These are phyloP conservation scores for Rattus norvegicus DNA, from an alignment of 2,113 vertebrate species.

Conservation along the genomic window DNA sequence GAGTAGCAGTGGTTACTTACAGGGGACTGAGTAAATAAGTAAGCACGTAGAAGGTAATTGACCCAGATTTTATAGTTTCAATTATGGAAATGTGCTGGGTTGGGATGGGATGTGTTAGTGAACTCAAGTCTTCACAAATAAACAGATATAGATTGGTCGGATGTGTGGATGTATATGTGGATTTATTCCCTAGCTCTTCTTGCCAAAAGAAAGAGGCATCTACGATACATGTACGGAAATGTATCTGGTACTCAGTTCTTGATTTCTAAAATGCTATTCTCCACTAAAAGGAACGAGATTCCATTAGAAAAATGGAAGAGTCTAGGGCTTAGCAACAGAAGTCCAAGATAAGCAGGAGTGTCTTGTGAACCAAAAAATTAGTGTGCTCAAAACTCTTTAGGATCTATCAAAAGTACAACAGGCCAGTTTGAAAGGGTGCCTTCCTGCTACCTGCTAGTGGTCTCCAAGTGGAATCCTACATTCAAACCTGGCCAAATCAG, in stretches of 20 bases:
- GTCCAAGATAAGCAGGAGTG: not conserved
- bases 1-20: not conserved
- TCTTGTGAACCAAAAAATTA: not conserved
- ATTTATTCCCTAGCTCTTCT: conserved; percentile 30
- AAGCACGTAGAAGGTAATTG: not conserved
- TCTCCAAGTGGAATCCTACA: not conserved
- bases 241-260: not conserved
- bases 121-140: conserved; percentile 15
- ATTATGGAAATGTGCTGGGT: not conserved
- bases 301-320: not conserved
- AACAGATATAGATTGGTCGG: not conserved
- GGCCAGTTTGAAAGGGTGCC: not conserved
- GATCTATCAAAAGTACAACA: not conserved
- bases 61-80: not conserved
- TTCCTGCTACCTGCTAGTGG: not conserved
- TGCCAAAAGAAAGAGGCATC: not conserved
- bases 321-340: not conserved
- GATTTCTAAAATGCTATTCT: conserved; percentile 1
- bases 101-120: not conserved
- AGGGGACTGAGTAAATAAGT: not conserved
- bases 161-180: not conserved
- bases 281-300: not conserved
- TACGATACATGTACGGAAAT: not conserved
- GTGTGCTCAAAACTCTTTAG: not conserved
- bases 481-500: not conserved